Conservation (phyloP, 2,888 invertebrate genomes). For the Torymus auratus region DNA sequence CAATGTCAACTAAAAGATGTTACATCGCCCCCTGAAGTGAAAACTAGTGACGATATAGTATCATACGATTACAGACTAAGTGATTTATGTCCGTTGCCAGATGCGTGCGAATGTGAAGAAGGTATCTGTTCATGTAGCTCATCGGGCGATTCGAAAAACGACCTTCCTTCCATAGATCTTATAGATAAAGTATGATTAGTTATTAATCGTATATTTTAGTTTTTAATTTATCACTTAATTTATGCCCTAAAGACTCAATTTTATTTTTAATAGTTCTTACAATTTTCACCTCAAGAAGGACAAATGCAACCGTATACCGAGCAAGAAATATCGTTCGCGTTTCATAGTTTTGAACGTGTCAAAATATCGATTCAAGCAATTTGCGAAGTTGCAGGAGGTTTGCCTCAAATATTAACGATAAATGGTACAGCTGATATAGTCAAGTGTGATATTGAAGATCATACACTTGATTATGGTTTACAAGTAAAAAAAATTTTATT, state of each 20-base stretch:
- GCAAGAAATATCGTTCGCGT: slow-evolving; percentile 19
- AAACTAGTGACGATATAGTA: too few species aligned
- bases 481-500: slow-evolving; percentile 19
- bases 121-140: too few species aligned
- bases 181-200: too few species aligned
- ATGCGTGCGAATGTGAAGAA: too few species aligned
- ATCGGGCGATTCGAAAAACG: too few species aligned
- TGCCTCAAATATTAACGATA: slow-evolving; percentile 5
- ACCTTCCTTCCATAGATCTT: too few species aligned
- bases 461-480: slow-evolving; percentile 44
- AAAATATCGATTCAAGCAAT: slow-evolving; percentile 24
- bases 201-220: too few species aligned
- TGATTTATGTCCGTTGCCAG: too few species aligned
- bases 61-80: too few species aligned
- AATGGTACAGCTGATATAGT: slow-evolving; percentile 46
- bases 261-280: slow-evolving; percentile 35
- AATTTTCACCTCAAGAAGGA: slow-evolving; percentile 37
- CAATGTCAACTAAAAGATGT: too few species aligned
- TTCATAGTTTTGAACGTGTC: slow-evolving; percentile 40
- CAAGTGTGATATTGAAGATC: slow-evolving; percentile 34
- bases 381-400: slow-evolving; percentile 40
- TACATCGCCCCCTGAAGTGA: too few species aligned
- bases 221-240: too few species aligned
- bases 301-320: slow-evolving; percentile 24
- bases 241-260: not conserved